Evolutionary conservation across 2,113 vertebrate species (phyloP), one percentile per base, ranked within the genome.

Genomic region (Euleptes europaea): DNA sequence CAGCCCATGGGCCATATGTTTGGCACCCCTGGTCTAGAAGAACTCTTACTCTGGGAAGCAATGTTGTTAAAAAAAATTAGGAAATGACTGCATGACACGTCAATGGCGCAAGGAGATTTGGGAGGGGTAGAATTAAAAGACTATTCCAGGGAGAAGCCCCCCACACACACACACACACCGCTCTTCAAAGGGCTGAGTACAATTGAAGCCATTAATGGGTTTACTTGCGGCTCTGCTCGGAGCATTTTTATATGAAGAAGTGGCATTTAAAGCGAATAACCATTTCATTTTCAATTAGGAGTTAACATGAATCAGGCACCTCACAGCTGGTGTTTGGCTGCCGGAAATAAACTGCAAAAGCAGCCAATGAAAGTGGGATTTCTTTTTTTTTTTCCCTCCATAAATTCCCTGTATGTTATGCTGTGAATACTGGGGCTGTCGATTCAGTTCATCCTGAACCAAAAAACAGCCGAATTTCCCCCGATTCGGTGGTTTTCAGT

Each of bases 291-390:
- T 73, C 80, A 82, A 73, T 82, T 82, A 82, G 69, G 51, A 42
- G 23, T 38, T 54, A 38, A 57, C 69, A 60, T 72, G 80, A 82
- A 82, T n/a, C 69, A 72, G 80, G 51, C 28, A 40, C 49, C 49
- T 82, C 80, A n/a, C 80, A 72, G 80, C 80, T 82, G 69, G 80
- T 31, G 49, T 82, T 82, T 57, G 26, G 49, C 67, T 82, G 80
- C 66, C 38, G 35, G 67, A 72, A 57, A 72, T 57, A 60, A 82
- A 72, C 13, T 28, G n/a, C 9, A 40, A 42, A 38, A 82, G 35
- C 26, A 42, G 3, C 35, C 65, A 51, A 70, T 17, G 49, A 35
- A 38, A 51, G 17, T 26, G 2, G 31, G 19, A 33, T 26, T n/a
- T 35, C 42, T 65, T 1, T 28, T 47, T 26, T n/a, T 35, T 31